Evolutionary conservation across 2,113 vertebrate genomes (phyloP), one percentile per base, ranked within the genome.

Genomic region (Oophaga pumilio): DNA sequence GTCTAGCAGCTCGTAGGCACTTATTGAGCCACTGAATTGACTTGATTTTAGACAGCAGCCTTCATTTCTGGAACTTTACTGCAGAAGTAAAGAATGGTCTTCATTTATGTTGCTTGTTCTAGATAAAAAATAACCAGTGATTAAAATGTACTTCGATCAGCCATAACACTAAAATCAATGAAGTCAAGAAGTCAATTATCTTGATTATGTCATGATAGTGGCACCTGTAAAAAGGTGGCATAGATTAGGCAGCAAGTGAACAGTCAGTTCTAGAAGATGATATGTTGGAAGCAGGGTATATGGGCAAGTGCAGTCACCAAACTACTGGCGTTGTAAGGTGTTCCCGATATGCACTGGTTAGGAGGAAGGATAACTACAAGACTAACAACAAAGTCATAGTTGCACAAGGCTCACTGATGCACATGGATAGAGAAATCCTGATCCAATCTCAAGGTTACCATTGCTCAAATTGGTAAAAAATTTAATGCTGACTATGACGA

Each of bases 1-100:
- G 68, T 84, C 82, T 73, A 33, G 56, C 82, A 84, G 66, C 24
- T 84, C 66, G 15, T 17, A 56, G 52, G 24, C 82, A 84, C 52
- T 84, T 73, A 43, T 24, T 73, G 12, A 84, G 52, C 69, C 82
- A 33, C 68, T 43, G 52, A 57, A 57, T 22, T 56, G 52, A n/a
- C 68, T 74, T 22, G 49, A n/a, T 84, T 28, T 73, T 77, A 89
- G 84, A 81, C 50, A 74, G 43, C 49, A 28, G 49, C 62, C 64
- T 53, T 68, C 33, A 82, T 66, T 66, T 66, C 18, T 66, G 60
- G 43, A n/a, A 68, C 24, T 24, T 66, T 13, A 28, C 56, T 80
- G 77, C 2, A 80, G n/a, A 50, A 66, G 11, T 82, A 64, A 66
- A 59, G 43, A 52, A 82, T 68, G 4, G 13, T 43, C 17, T 56